A percentile compares a stretch with the other conserved stretches of the same genome.
phyloP scores from a whole-genome alignment of 2,797 vertebrate genomes.

The Tauraco hartlaubi region DNA sequence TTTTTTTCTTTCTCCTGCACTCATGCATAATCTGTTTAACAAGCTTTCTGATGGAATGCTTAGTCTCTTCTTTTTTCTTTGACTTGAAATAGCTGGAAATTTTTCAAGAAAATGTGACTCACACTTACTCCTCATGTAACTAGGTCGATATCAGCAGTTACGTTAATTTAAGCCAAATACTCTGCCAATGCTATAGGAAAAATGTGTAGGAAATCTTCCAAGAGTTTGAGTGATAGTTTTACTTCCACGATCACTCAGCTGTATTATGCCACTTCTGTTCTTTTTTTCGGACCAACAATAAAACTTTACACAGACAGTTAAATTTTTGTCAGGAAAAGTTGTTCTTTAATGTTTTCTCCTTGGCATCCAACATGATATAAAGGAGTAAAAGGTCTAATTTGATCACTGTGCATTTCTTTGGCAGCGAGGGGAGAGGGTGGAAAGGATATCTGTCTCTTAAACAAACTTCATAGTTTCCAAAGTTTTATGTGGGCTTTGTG shows the following conservation, averaged over 20 bases:
- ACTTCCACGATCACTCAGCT: neutral
- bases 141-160: neutral
- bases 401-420: neutral
- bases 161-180: neutral
- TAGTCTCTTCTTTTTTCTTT: neutral
- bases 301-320: neutral
- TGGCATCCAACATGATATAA: neutral
- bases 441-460: neutral
- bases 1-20: accelerated
- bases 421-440: accelerated
- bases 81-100: neutral
- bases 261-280: neutral
- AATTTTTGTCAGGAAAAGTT: neutral
- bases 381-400: neutral
- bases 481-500: neutral
- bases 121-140: neutral
- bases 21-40: neutral
- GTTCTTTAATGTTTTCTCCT: neutral
- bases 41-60: neutral
- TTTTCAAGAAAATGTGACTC: neutral
- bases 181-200: neutral
- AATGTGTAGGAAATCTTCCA: neutral
- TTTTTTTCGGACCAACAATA: neutral
- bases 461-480: neutral
- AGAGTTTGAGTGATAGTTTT: neutral